Evolutionary conservation across 1,140 invertebrate genomes (phyloP).

Genomic region (Anastrepha obliqua): DNA sequence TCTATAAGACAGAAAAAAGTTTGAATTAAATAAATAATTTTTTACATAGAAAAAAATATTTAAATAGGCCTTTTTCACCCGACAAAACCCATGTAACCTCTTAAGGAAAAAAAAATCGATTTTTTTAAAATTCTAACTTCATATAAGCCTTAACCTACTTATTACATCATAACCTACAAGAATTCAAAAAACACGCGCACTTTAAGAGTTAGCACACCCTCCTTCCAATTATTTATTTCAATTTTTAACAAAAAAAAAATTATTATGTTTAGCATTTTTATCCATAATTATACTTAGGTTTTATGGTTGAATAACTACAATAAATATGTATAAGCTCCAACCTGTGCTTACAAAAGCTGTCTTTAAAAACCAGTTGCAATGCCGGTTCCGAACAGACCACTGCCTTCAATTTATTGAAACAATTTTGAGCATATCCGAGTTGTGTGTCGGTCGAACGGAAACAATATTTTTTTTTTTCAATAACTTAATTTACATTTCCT

Average conservation of each 20-base stretch:
- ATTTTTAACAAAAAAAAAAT: not conserved
- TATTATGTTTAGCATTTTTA: not conserved
- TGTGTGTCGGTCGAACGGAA: not conserved
- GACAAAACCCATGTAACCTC: too few relatives aligned
- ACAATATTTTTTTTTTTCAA: not conserved
- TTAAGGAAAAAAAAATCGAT: too few relatives aligned
- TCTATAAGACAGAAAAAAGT: too few relatives aligned
- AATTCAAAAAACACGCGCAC: not conserved
- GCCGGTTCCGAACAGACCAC: not conserved
- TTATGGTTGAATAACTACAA: slow-evolving; percentile 9
- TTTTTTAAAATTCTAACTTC: too few relatives aligned
- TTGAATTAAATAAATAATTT: too few relatives aligned
- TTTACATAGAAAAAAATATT: too few relatives aligned
- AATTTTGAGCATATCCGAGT: not conserved
- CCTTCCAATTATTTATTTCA: not conserved
- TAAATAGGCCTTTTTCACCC: too few relatives aligned
- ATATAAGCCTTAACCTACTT: too few relatives aligned
- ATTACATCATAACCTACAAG: too few relatives aligned
- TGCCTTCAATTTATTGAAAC: not conserved
- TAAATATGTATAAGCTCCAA: slow-evolving; percentile 25
- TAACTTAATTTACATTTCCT: too few relatives aligned
- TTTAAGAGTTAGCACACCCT: slow-evolving; percentile 5
- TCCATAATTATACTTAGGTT: not conserved
- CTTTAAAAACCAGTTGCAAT: not conserved
- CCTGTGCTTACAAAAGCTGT: not conserved